A percentile compares a stretch with the other conserved stretches of the same genome.
phyloP scores from a whole-genome alignment of 2,113 vertebrate species.

The Columbina picui region DNA sequence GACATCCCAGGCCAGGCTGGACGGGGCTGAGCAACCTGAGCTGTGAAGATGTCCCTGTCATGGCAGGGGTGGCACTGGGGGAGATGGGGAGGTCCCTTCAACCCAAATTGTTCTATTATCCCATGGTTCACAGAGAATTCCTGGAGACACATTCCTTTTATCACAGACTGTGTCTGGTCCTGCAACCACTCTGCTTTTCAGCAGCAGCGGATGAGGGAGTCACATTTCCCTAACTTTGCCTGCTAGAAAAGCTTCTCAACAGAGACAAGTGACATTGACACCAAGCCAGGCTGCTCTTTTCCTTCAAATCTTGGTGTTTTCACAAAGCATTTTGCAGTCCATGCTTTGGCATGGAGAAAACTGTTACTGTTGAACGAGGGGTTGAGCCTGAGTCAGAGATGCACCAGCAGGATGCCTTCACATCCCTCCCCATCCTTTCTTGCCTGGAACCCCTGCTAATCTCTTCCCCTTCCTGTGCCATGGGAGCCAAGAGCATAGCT shows the following conservation, averaged over 20 bases:
- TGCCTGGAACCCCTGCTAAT: not conserved
- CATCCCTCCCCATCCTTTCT: not conserved
- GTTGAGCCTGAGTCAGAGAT: not conserved
- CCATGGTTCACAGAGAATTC: not conserved
- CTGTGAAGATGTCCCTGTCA: no score
- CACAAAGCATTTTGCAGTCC: not conserved
- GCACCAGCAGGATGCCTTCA: not conserved
- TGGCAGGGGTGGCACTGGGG: no score
- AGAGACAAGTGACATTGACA: not conserved
- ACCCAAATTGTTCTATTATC: no score
- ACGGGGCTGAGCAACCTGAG: no score
- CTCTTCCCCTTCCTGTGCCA: slow-evolving; percentile 1
- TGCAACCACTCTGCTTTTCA: not conserved
- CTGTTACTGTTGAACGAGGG: not conserved
- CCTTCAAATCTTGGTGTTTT: not conserved
- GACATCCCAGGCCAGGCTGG: no score
- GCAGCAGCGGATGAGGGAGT: not conserved
- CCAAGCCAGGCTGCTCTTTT: not conserved
- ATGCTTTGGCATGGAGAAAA: not conserved
- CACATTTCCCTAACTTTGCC: not conserved
- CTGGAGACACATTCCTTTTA: not conserved
- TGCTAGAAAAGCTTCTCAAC: not conserved
- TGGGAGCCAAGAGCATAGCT: not conserved
- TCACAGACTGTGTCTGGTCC: not conserved
- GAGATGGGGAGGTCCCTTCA: no score